These are phyloP conservation scores for Sylvilagus bachmani DNA, from an alignment of 2,113 vertebrate species.

Conservation along the genomic window DNA sequence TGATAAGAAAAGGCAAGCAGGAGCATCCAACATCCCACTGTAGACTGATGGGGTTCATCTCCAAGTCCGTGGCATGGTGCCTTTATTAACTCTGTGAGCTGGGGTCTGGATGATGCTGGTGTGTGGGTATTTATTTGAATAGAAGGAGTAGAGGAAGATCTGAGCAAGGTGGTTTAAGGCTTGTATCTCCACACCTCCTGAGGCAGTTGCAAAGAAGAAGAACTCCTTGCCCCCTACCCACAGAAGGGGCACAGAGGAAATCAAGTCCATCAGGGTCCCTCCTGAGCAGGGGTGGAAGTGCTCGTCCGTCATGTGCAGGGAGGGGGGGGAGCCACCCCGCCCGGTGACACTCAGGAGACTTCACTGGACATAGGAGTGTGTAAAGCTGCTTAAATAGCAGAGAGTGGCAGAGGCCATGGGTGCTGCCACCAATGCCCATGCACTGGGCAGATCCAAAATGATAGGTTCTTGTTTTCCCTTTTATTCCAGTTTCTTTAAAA, in stretches of 20 bases:
- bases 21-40: no score
- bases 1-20: neutral
- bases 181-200: no score
- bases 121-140: neutral
- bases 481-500: slow-evolving; percentile 39
- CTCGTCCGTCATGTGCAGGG: neutral
- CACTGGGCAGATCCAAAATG: neutral
- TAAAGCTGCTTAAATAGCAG: neutral
- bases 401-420: neutral
- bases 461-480: neutral
- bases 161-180: fast-evolving
- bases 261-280: neutral
- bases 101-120: neutral
- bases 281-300: neutral
- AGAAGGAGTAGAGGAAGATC: neutral
- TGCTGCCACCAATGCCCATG: neutral
- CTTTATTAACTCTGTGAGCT: fast-evolving
- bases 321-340: fast-evolving
- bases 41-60: neutral
- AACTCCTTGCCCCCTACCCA: neutral
- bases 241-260: neutral
- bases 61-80: fast-evolving
- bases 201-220: neutral
- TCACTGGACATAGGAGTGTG: neutral
- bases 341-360: fast-evolving